These are phyloP conservation scores for Labeo calbasu DNA, from an alignment of 2,797 vertebrate genomes.

Conservation along the genomic window DNA sequence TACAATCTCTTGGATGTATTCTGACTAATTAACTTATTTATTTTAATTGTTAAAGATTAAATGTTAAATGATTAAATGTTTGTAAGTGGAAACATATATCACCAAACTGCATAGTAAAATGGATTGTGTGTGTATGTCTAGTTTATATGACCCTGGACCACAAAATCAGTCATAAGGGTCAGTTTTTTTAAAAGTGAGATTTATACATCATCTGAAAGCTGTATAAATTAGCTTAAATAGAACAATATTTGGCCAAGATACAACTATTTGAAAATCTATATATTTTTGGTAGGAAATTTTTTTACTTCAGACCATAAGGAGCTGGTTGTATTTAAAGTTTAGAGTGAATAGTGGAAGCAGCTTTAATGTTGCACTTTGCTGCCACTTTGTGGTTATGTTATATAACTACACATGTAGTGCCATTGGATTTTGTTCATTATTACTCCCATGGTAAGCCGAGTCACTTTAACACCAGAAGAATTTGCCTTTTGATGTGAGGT, in stretches of 20 bases:
- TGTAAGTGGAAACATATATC: neutral
- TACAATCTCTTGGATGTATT: neutral
- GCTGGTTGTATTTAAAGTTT: neutral
- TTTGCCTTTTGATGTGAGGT: neutral
- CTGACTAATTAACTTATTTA: neutral
- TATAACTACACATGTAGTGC: conserved; percentile 25
- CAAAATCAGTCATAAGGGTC: too few species aligned
- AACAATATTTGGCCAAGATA: too few species aligned
- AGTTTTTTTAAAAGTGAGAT: too few species aligned
- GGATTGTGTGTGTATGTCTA: too few species aligned
- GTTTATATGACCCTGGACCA: too few species aligned
- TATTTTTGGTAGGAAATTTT: too few species aligned
- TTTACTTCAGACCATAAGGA: too few species aligned
- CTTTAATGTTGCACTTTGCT: conserved; percentile 27
- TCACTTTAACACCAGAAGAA: neutral
- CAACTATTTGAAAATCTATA: too few species aligned
- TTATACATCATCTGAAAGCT: too few species aligned
- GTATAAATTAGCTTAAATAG: too few species aligned
- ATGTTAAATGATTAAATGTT: neutral
- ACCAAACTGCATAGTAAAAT: too few species aligned
- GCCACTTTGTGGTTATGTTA: conserved; percentile 36
- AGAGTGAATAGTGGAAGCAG: neutral
- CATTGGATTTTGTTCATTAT: neutral
- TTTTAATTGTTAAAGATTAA: neutral
- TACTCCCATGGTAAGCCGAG: neutral